A percentile compares a stretch with the other conserved stretches of the same genome.
phyloP scores from a whole-genome alignment of 1,140 invertebrate genomes.

The Oncopodura yosiiana region DNA sequence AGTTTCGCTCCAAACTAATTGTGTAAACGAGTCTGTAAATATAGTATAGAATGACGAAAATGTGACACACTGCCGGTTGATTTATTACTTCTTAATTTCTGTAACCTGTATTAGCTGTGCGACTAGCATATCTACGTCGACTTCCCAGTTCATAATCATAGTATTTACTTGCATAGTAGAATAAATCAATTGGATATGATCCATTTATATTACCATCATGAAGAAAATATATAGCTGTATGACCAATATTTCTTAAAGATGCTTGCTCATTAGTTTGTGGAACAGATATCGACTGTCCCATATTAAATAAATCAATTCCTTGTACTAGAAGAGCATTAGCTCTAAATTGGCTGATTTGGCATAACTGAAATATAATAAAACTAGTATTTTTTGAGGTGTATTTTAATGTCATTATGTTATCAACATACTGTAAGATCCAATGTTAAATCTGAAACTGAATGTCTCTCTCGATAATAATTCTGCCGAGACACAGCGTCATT shows the following conservation, averaged over 20 bases:
- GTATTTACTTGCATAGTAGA: neutral
- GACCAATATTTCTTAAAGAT: neutral
- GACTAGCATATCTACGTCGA: neutral
- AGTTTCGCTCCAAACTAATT: constrained; percentile 16
- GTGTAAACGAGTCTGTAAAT: constrained; percentile 12
- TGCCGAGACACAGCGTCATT: no score
- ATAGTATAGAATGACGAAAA: neutral
- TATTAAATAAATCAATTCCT: neutral
- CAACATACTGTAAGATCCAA: neutral
- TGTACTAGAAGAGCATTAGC: neutral
- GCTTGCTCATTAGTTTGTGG: neutral
- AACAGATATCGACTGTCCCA: neutral
- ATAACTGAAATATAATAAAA: neutral
- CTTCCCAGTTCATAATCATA: neutral
- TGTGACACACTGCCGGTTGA: neutral
- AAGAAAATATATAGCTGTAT: constrained; percentile 3
- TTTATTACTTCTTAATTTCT: neutral
- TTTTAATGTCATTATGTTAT: no score
- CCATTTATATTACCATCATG: neutral
- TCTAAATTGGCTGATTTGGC: constrained; percentile 1
- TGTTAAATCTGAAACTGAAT: neutral
- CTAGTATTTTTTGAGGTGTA: neutral
- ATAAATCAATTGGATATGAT: neutral
- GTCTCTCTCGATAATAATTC: neutral
- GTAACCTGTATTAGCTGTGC: neutral